phyloP scores from a whole-genome alignment of 2,113 vertebrate genomes.

The Actinemys pallida region DNA sequence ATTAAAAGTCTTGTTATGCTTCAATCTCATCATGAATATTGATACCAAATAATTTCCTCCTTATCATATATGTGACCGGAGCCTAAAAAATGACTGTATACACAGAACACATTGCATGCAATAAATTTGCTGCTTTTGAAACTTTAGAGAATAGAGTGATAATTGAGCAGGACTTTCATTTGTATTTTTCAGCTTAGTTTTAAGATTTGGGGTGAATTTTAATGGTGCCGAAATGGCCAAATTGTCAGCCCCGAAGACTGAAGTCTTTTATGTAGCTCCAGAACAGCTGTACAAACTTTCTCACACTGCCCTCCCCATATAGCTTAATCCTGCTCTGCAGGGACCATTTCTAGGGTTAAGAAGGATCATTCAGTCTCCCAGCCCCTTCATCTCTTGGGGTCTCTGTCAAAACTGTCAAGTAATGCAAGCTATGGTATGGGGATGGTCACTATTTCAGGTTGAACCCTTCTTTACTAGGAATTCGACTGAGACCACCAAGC shows the following conservation, averaged over 20 bases:
- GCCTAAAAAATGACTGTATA: neutral
- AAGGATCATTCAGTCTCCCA: neutral
- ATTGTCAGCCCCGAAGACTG: neutral
- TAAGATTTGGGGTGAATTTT: neutral
- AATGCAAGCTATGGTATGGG: neutral
- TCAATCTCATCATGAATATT: neutral
- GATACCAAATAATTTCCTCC: slow-evolving; percentile 15
- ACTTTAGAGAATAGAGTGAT: neutral
- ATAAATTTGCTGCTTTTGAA: neutral
- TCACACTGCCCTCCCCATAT: neutral
- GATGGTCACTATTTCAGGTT: neutral
- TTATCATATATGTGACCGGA: neutral
- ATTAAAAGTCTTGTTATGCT: neutral
- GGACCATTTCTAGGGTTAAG: neutral
- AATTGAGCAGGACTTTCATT: neutral
- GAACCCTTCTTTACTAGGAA: neutral
- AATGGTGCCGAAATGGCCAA: neutral
- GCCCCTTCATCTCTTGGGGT: fast-evolving
- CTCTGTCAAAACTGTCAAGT: neutral
- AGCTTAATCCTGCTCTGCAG: neutral
- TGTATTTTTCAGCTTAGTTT: neutral
- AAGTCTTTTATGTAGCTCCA: neutral
- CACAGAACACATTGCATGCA: neutral
- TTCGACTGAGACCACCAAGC: neutral
- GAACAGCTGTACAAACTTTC: neutral